Conservation (phyloP, 2,888 invertebrate species). For the Eupeodes latifasciatus region DNA sequence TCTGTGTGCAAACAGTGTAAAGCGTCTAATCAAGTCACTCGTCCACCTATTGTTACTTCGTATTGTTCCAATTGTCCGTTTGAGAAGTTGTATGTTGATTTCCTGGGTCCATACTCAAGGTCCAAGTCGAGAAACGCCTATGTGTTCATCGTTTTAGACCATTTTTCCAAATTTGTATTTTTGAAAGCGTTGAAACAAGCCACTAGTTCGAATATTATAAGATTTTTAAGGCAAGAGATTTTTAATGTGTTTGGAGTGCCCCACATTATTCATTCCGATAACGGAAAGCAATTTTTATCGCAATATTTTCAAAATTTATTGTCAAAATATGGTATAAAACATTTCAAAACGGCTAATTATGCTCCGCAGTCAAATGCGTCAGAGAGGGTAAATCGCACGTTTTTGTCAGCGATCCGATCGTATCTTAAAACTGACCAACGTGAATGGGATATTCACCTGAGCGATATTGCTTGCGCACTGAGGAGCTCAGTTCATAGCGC, state of each 20-base stretch:
- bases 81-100: slow-evolving; percentile 3
- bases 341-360: slow-evolving; percentile 59
- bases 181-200: not conserved
- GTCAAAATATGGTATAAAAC: not conserved
- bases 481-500: no score
- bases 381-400: slow-evolving; percentile 79
- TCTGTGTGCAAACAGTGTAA: slow-evolving; percentile 15
- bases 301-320: no score
- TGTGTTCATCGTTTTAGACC: not conserved
- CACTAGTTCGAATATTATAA: not conserved
- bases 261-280: slow-evolving; percentile 8
- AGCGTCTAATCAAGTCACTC: not conserved
- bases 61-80: not conserved
- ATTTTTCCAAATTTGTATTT: not conserved
- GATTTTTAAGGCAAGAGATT: not conserved
- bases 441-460: slow-evolving; percentile 63
- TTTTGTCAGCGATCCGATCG: slow-evolving; percentile 78
- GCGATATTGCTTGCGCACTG: no score
- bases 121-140: not conserved
- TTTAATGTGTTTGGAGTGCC: slow-evolving; percentile 37
- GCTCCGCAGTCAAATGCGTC: slow-evolving; percentile 58
- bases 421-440: slow-evolving; percentile 64
- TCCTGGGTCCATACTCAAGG: not conserved
- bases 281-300: no score
- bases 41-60: slow-evolving; percentile 9